Base-by-base conservation (phyloP, 37 sponge, comb jelly and placozoan species). In the Eunapius fragilis region DNA sequence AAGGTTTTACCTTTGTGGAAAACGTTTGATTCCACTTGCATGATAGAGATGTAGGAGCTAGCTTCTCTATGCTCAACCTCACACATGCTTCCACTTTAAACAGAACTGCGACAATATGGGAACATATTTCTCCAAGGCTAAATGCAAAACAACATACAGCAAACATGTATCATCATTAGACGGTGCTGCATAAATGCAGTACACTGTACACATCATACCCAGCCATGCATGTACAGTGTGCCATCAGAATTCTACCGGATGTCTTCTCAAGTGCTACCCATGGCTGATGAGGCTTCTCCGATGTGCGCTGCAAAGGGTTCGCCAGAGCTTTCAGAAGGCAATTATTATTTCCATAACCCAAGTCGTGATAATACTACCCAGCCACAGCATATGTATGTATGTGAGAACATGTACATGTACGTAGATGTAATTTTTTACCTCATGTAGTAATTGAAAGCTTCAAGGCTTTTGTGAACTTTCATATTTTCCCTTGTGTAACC, bases 191-290 rank as follows among this genome's bases (percentile, higher is more conserved):
- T 45, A 45, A 45, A 45, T 45, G 47, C 4, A 45, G 7, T 45
- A 45, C 47, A 45, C 47, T 11, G 47, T n/a, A n/a, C n/a, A n/a
- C n/a, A n/a, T n/a, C 47, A 45, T 58, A 67, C 80, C 80, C 80
- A 34, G 80, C 80, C 69, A 58, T 80, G 32, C 80, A 80, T 26
- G 69, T 80, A 28, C 69, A 80, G 67, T 80, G 80, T 67, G 80
- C 69, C 22, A 30, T 80, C 49, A 50, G 12, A 80, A 80, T 27
- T 19, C 31, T 19, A 67, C 80, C 80, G 67, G 49, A 31, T 27
- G 68, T 5, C 67, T 67, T 58, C 28, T 70, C 28, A 31, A 50
- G 2, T 28, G 33, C 67, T 68, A 80, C 80, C 80, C 80, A 80
- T 31, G 80, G 34, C 27, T 50, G 28, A 33, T 67, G 33, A 35